Conservation (phyloP, 2,888 invertebrate genomes). For the Adelognathus sp. region DNA sequence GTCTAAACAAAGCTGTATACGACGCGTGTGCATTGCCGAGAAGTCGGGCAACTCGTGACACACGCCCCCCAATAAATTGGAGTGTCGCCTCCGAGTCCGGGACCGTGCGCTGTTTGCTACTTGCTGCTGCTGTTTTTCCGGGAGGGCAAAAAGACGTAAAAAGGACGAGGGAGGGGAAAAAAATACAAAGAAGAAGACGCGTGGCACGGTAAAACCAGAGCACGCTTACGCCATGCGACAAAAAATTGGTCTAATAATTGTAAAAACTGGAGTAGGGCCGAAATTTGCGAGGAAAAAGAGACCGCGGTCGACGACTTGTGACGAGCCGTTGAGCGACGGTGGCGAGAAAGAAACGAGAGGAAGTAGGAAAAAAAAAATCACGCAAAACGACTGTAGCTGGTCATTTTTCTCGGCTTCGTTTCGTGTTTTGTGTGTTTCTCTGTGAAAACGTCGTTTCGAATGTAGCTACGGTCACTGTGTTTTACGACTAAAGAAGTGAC, state of each 20-base stretch:
- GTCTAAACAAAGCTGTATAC: conserved; percentile 50
- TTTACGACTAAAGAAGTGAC: conserved; percentile 50
- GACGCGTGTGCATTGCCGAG: conserved; percentile 47
- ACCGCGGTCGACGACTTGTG: conserved; percentile 49
- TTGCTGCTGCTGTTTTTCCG: neutral
- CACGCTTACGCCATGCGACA: conserved; percentile 65
- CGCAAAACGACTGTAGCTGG: conserved; percentile 22
- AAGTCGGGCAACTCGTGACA: conserved; percentile 51
- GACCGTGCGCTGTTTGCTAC: conserved; percentile 46
- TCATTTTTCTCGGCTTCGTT: conserved; percentile 36
- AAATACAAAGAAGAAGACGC: conserved; percentile 53
- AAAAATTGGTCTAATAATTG: conserved; percentile 79
- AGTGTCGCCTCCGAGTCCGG: conserved; percentile 62
- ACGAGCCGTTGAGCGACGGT: conserved; percentile 36
- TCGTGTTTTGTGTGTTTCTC: conserved; percentile 30
- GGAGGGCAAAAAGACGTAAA: conserved; percentile 10
- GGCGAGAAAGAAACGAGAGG: conserved; percentile 45
- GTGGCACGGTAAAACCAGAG: conserved; percentile 65
- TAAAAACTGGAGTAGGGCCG: conserved; percentile 75
- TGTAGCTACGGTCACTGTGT: conserved; percentile 21
- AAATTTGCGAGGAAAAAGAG: conserved; percentile 59
- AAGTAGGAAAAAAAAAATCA: conserved; percentile 24
- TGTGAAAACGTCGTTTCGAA: conserved; percentile 43
- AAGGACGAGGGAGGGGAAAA: neutral
- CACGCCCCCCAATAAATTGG: conserved; percentile 71